A percentile compares a stretch with the other conserved stretches of the same genome.
Conservation (phyloP, 2,888 invertebrate species). For the Ryuthela nishihirai region DNA sequence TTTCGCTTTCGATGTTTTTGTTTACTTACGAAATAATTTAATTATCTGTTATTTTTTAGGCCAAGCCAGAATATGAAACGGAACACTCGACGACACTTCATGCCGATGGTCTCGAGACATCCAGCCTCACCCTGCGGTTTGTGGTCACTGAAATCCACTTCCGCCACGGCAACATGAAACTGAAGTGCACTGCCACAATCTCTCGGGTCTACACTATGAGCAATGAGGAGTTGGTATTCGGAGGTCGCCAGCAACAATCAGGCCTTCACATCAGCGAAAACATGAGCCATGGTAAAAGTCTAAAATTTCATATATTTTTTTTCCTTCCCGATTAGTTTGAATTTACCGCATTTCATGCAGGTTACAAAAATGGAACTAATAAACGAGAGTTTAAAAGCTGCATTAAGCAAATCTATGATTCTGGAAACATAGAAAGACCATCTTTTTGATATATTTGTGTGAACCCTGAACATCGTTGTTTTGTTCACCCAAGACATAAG, state of each 20-base stretch:
- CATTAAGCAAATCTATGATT: too few species aligned
- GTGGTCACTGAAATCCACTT: slow-evolving; percentile 36
- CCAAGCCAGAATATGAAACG: slow-evolving; percentile 28
- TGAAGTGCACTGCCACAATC: slow-evolving; percentile 39
- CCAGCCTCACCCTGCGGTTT: slow-evolving; percentile 38
- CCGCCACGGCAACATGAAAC: slow-evolving; percentile 32
- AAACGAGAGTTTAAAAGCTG: too few species aligned
- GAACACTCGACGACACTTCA: slow-evolving; percentile 40
- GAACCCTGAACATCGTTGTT: too few species aligned
- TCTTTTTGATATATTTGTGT: too few species aligned
- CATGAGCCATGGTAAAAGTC: slow-evolving; percentile 37
- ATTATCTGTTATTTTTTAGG: slow-evolving; percentile 7
- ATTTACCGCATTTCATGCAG: too few species aligned
- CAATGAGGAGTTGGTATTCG: slow-evolving; percentile 37
- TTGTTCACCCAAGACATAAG: too few species aligned
- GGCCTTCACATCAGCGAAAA: slow-evolving; percentile 37
- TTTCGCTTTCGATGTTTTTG: too few species aligned
- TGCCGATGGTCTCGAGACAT: slow-evolving; percentile 40
- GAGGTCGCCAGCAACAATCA: slow-evolving; percentile 19
- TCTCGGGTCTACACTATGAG: slow-evolving; percentile 38
- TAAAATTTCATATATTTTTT: too few species aligned
- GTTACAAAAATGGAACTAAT: too few species aligned
- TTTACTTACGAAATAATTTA: background rate
- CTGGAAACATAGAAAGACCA: too few species aligned
- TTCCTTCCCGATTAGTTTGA: too few species aligned